Conservation (phyloP, 1,140 invertebrate species). For the Cydia strobilella region DNA sequence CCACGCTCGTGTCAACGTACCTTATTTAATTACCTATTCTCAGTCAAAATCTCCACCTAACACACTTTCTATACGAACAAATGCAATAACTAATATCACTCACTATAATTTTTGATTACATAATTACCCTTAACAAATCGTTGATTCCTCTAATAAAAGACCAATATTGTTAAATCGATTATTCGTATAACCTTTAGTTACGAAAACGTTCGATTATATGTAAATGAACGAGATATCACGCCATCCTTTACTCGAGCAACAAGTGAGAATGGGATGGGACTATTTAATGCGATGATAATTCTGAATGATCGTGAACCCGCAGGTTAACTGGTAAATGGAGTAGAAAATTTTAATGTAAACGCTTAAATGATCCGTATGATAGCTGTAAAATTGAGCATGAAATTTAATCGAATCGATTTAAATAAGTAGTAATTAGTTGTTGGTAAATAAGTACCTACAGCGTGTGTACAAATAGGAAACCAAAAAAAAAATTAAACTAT, state of each 20-base stretch:
- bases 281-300: not conserved
- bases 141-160: conserved; percentile 9
- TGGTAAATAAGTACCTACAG: not conserved
- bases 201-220: not conserved
- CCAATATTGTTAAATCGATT: not conserved
- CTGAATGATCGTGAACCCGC: not conserved
- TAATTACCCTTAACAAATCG: conserved; percentile 10
- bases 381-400: conserved; percentile 39
- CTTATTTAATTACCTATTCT: conserved; percentile 21
- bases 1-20: conserved; percentile 14
- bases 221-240: not conserved
- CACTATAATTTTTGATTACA: not conserved
- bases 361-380: conserved; percentile 39
- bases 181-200: not conserved
- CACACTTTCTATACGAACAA: conserved; percentile 17
- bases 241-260: not conserved
- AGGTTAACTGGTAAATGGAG: conserved; percentile 19
- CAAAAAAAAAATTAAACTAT: too few species aligned
- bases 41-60: conserved; percentile 3
- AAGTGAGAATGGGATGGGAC: not conserved
- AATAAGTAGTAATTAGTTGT: not conserved
- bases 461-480: not conserved
- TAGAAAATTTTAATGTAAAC: conserved; percentile 39
- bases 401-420: conserved; percentile 31
- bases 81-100: conserved; percentile 5